These are phyloP conservation scores for Habrosyne pyritoides DNA, from an alignment of 2,888 invertebrate species.

Conservation along the genomic window DNA sequence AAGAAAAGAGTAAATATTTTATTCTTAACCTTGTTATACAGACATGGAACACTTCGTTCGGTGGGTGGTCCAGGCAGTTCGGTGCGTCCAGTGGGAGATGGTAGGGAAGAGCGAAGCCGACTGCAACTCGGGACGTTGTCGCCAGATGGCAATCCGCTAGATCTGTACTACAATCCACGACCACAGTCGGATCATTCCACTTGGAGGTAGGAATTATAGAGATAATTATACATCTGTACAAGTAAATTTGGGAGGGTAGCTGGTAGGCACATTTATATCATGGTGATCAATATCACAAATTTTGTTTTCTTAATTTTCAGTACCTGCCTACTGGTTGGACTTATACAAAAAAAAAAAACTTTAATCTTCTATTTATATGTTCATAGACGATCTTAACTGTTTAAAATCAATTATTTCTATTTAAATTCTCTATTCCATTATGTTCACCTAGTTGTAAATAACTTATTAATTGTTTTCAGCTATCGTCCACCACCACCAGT, in stretches of 20 bases:
- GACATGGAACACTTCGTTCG: conserved; percentile 76
- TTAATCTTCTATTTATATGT: too few relatives aligned
- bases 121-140: conserved; percentile 88
- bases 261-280: too few relatives aligned
- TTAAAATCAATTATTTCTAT: too few relatives aligned
- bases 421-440: too few relatives aligned
- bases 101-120: conserved; percentile 91
- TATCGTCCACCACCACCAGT: conserved; percentile 94
- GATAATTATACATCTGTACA: too few relatives aligned
- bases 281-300: too few relatives aligned
- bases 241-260: too few relatives aligned
- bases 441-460: too few relatives aligned
- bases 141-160: conserved; percentile 87
- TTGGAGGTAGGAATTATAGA: conserved; percentile 69
- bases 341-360: too few relatives aligned
- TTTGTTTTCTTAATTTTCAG: too few relatives aligned
- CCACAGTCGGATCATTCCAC: conserved; percentile 85
- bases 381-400: too few relatives aligned
- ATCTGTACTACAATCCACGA: conserved; percentile 92
- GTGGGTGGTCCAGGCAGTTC: conserved; percentile 74
- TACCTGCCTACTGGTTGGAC: too few relatives aligned
- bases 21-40: conserved; percentile 30
- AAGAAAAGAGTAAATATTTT: neutral
- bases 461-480: conserved; percentile 43
- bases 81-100: conserved; percentile 88